Evolutionary conservation across 2,888 invertebrate genomes (phyloP), one percentile per base, ranked within the genome.

Genomic region (Sesamia inferens): DNA sequence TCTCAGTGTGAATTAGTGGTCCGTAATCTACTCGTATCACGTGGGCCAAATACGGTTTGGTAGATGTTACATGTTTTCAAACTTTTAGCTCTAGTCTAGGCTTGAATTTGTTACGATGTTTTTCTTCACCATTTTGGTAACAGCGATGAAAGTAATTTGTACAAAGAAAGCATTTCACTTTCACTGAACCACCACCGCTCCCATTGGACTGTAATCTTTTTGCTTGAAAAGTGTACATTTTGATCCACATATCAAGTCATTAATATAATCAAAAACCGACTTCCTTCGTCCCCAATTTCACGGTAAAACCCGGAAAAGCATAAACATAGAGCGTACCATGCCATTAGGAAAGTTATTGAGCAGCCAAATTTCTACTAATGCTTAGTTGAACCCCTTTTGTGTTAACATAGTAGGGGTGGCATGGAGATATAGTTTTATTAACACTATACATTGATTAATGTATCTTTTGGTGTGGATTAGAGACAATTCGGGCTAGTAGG

Each of bases 311-410:
- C 39, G 68, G 71, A 59, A 71, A 62, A 68, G 55, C 47, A 54
- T 48, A 55, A 22, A 48, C 42, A 59, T 31, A 14, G n/a, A 24
- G 54, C 59, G 48, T 62, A 55, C 51, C 68, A 71, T 0, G 62
- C 67, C 24, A 79, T 82, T 68, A 80, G 8, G 42, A 24, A 82
- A 77, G 66, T 76, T 80, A 62, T 79, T 51, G 58, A 73, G 47
- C 71, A 64, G 54, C 59, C 48, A 75, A 84, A 79, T 82, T 77
- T 72, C 51, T 64, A 66, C 74, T 71, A 84, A 84, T 59, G 75
- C 42, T 63, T 55, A 64, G 51, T 68, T n/a, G 61, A 54, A 72
- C 65, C 69, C 48, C 64, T 54, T 65, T 64, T 65, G 65, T 62
- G 68, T 79, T 58, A 19, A 55, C 63, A 63, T 42, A 19, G 5